phyloP scores from a whole-genome alignment of 1,140 invertebrate genomes.

The Tigriopus japonicus region DNA sequence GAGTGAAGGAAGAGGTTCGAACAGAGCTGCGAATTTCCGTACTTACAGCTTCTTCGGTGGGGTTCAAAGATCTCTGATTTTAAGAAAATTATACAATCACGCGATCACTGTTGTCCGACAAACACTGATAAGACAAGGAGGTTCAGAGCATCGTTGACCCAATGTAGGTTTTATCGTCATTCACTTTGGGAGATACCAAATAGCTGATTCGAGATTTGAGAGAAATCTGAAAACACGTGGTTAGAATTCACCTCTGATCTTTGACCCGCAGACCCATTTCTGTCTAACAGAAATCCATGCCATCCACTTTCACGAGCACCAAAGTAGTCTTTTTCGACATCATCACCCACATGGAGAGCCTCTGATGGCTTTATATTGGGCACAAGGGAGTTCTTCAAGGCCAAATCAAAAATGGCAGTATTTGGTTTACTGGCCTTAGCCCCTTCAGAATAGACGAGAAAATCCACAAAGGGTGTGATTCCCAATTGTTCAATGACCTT shows the following conservation, averaged over 20 bases:
- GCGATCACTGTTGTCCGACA: too few relatives aligned
- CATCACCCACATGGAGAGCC: constrained; percentile 2
- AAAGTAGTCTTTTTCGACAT: not conserved
- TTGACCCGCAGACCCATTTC: not conserved
- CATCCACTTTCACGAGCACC: not conserved
- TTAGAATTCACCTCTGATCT: not conserved
- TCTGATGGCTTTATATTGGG: not conserved
- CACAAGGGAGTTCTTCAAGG: too few relatives aligned
- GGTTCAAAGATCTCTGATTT: too few relatives aligned
- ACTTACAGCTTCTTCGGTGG: too few relatives aligned
- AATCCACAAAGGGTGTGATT: not conserved
- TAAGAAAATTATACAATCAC: too few relatives aligned
- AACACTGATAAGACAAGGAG: too few relatives aligned
- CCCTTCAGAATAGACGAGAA: not conserved
- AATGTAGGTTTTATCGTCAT: too few relatives aligned
- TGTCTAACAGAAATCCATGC: not conserved
- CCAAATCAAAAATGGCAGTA: not conserved
- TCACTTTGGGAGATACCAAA: too few relatives aligned
- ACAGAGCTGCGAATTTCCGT: too few relatives aligned
- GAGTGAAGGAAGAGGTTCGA: too few relatives aligned
- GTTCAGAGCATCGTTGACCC: too few relatives aligned
- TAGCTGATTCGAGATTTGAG: not conserved
- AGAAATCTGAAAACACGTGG: not conserved
- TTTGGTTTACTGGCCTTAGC: not conserved
- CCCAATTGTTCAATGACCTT: not conserved